Base-by-base conservation (phyloP, 2,113 vertebrate genomes). In the Redunca redunca region DNA sequence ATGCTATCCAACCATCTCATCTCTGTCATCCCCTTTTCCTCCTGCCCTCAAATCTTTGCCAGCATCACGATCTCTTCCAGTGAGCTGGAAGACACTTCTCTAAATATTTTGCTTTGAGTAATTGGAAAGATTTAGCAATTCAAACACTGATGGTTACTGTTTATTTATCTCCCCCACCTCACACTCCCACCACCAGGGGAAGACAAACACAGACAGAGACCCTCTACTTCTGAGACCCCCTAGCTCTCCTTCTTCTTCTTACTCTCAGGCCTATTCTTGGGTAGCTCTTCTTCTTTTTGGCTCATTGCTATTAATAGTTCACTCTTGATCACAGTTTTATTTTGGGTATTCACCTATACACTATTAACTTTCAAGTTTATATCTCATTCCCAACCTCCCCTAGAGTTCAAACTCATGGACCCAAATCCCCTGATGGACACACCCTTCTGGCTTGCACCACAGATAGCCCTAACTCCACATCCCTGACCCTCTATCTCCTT, bases 111-210 rank as follows among this genome's bases (percentile, higher is more conserved):
- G 25, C 43, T 89, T 90, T 85, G 50, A 57, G 77, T 36, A 58
- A 67, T 16, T 85, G 33, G 40, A 43, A 67, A 58, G 48, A 88
- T 12, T 84, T 43, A 83, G 15, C 67, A 64, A 55, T n/a, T 84
- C 2, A 1, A 15, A 58, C 10, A 0, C 19, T 8, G 15, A 23
- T 23, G 33, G 57, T 50, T 64, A 64, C 16, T 0, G 2, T 48
- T 36, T 94, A 43, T 33, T 52, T 85, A 60, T 16, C 21, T 85
- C 55, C 26, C 28, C 15, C 14, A 43, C 13, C 48, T 55, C 90
- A 46, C 14, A 40, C 7, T 91, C 36, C 28, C 77, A 33, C 12
- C 30, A 53, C 12, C 3, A 10, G 21, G 14, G n/a, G 43, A 4
- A 87, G 16, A 83, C 7, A 90, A 43, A 52, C 33, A 25, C 23